phyloP scores from a whole-genome alignment of 1,140 invertebrate genomes.

The Trinorchestia longiramus region DNA sequence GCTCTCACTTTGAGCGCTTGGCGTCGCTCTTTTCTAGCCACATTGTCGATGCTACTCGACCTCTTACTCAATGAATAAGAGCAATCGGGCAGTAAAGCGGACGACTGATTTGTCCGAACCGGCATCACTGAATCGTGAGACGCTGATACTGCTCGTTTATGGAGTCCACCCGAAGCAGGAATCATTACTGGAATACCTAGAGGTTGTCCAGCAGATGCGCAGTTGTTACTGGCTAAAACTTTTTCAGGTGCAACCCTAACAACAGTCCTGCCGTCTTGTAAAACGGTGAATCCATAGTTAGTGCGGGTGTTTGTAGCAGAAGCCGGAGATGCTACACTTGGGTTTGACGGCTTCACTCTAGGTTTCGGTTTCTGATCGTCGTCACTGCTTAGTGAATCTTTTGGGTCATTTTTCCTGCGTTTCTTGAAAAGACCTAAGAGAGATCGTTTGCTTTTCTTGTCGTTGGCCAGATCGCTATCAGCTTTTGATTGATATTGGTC shows the following conservation, averaged over 20 bases:
- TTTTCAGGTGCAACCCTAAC: slow-evolving; percentile 20
- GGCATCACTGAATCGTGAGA: slow-evolving; percentile 64
- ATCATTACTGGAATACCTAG: slow-evolving; percentile 60
- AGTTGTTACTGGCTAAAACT: background rate
- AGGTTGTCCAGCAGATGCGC: slow-evolving; percentile 53
- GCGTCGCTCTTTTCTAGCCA: slow-evolving; percentile 70
- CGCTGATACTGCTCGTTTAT: slow-evolving; percentile 59
- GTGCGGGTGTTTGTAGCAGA: background rate
- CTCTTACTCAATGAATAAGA: slow-evolving; percentile 60
- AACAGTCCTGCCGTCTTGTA: background rate
- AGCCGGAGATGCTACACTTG: background rate
- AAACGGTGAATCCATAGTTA: background rate
- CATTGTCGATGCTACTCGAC: slow-evolving; percentile 64
- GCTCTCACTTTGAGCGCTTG: slow-evolving; percentile 77
- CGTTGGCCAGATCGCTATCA: background rate
- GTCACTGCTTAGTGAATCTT: slow-evolving; percentile 21
- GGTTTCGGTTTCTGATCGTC: slow-evolving; percentile 24
- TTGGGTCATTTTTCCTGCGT: slow-evolving; percentile 31
- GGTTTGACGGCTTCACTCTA: background rate
- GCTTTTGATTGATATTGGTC: slow-evolving; percentile 32
- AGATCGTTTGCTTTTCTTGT: slow-evolving; percentile 36
- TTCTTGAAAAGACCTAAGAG: slow-evolving; percentile 27
- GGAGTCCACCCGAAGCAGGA: slow-evolving; percentile 58
- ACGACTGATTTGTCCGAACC: slow-evolving; percentile 24
- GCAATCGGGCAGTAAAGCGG: slow-evolving; percentile 52